These are phyloP conservation scores for Bombus consobrinus DNA, from an alignment of 1,140 invertebrate species.

Conservation along the genomic window DNA sequence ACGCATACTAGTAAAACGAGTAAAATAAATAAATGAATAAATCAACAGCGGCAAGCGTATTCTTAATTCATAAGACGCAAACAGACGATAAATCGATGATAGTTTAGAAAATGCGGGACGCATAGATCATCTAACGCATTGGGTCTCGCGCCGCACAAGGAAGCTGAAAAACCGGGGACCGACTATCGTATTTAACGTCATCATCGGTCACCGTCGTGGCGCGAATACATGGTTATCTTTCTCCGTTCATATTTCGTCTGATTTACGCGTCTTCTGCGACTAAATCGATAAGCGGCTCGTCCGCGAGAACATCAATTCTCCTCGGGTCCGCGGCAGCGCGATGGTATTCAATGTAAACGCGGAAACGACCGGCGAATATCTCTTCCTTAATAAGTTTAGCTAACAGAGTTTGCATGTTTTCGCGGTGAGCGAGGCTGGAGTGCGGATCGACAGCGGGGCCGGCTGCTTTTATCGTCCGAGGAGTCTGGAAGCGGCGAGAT, in stretches of 20 bases:
- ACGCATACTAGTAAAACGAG: background rate
- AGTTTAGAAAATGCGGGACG: conserved; percentile 12
- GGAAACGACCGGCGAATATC: conserved; percentile 54
- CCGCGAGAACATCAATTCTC: conserved; percentile 24
- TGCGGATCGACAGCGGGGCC: conserved; percentile 45
- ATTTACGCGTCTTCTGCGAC: conserved; percentile 23
- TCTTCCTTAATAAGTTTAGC: conserved; percentile 53
- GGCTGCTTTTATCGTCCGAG: conserved; percentile 59
- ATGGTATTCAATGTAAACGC: conserved; percentile 42
- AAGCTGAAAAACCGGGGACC: background rate
- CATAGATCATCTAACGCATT: background rate
- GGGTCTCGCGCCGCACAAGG: background rate
- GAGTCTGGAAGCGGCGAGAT: conserved; percentile 64
- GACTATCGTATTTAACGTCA: conserved; percentile 21
- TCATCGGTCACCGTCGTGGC: conserved; percentile 11
- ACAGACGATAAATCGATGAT: background rate
- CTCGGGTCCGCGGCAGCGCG: background rate
- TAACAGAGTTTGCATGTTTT: conserved; percentile 55
- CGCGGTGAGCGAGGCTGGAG: conserved; percentile 4
- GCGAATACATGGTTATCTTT: conserved; percentile 19
- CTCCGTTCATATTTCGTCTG: conserved; percentile 30
- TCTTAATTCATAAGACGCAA: background rate
- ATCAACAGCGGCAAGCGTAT: background rate
- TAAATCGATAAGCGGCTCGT: conserved; percentile 28
- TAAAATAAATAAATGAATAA: background rate